Evolutionary conservation across 2,888 invertebrate species (phyloP).

Genomic region (Hyles lineata): DNA sequence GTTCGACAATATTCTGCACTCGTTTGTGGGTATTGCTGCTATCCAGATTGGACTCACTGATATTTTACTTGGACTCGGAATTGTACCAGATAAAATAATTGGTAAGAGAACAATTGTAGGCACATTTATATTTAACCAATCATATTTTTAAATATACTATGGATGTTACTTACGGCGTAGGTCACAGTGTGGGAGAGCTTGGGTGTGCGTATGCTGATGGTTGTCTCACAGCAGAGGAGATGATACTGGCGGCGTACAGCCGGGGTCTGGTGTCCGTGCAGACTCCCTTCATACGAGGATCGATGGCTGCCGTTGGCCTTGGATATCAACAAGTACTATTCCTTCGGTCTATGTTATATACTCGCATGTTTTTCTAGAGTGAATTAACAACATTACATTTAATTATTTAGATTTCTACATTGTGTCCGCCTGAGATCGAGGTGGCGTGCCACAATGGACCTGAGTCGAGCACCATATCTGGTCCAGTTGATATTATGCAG

Average conservation of each 20-base stretch:
- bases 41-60: conserved; percentile 41
- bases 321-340: conserved; percentile 74
- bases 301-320: conserved; percentile 93
- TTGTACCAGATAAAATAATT: conserved; percentile 55
- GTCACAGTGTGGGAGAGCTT: conserved; percentile 90
- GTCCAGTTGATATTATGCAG: conserved; percentile 84
- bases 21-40: conserved; percentile 36
- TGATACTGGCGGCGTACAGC: conserved; percentile 91
- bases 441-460: conserved; percentile 90
- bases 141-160: background rate
- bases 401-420: conserved; percentile 60
- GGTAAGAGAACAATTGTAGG: conserved; percentile 78
- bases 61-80: conserved; percentile 40
- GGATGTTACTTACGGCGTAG: conserved; percentile 37
- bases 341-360: too few relatives aligned
- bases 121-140: background rate
- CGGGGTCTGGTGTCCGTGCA: conserved; percentile 88
- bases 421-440: conserved; percentile 79
- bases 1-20: conserved; percentile 33
- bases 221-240: conserved; percentile 91
- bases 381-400: too few relatives aligned
- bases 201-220: conserved; percentile 97
- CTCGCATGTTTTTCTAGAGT: too few relatives aligned
- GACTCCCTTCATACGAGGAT: conserved; percentile 86
- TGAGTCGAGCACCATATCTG: conserved; percentile 89